Base-by-base conservation (phyloP, 2,888 invertebrate species). In the Drosophila macrospina region DNA sequence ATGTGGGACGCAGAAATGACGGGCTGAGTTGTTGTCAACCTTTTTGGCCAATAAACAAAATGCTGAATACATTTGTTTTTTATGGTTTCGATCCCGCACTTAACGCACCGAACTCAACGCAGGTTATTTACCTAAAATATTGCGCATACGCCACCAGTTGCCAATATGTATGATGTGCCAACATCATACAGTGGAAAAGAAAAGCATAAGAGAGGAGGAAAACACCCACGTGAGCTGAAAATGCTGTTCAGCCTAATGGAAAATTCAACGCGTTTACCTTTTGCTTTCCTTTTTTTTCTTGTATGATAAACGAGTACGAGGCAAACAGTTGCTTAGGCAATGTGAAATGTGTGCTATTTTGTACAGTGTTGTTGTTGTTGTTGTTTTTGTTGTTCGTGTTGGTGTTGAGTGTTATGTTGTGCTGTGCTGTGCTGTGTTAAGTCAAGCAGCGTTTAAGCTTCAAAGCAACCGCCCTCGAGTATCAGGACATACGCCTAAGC, bases 231-330 rank as follows among this genome's bases (percentile, higher is more conserved):
- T 80, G 76, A 72, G 69, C 51, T 63, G 15, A 65, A 68, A 85
- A 72, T 80, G 78, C 71, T 78, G 78, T 83, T 80, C 69, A 82
- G 66, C 69, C 67, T 85, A 83, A 83, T 83, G 80, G 83, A 82
- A 85, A 82, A 80, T 66, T 74, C 80, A 80, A 74, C 77, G 72
- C 76, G 56, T 55, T 78, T 67, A 66, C 70, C 82, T 69, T 75
- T 61, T 24, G n/a, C 36, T 24, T 41, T 50, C 15, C 42, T 30
- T 28, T 11, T 5, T 24, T 13, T 44, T 30, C 42, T 51, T 20
- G 1, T 3, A 20, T 84, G 72, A 72, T 76, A 70, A 70, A 73
- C 65, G 69, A 66, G 69, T 56, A 37, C 45, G 59, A 47, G 48
- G 50, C n/a, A 16, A 52, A 44, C 56, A 44, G 55, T 54, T 59